Evolutionary conservation across 2,797 vertebrate species (phyloP), one percentile per base, ranked within the genome.

Genomic region (Mormyrus hasselquistii): DNA sequence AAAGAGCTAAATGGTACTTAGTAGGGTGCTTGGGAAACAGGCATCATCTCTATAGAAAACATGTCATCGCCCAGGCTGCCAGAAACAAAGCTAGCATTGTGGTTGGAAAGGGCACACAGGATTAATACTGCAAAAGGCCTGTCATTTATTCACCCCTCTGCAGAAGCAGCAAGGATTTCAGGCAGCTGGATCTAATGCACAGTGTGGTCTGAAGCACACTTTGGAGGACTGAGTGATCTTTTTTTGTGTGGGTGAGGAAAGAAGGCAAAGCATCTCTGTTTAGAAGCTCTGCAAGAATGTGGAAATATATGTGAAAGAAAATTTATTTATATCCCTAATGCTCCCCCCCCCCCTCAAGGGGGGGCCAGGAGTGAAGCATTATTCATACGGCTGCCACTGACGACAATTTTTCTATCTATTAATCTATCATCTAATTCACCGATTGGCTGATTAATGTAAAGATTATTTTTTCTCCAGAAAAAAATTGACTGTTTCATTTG

Each of bases 71-170:
- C 59, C 29, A 38, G 90, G 92, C 90, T 87, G 85, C 88, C 57
- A 88, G 53, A 53, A 94, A 94, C 95, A 96, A 92, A 93, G 59
- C 84, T 89, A 82, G 90, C 92, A 91, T 94, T 95, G 94, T 95
- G 87, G 91, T 84, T 88, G 50, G 41, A 90, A 92, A 93, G 92
- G 86, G 94, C 92, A 88, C 92, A 91, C 91, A 87, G 93, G 93
- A 92, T 94, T 94, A 93, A 92, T 89, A 59, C 47, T 49, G 82
- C 83, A 49, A 85, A 53, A 22, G 82, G 57, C 82, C 82, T 84
- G 84, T 65, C 84, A 89, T 89, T 89, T 89, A 89, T 86, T 89
- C 62, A 50, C 88, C 82, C 19, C 55, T 59, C n/a, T 29, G 10
- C 52, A 47, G 50, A 53, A 59, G 53, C 85, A 41, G 53, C 52